Percentiles rank a stretch among this genome's conserved stretches.
Conservation (phyloP, 2,888 invertebrate genomes). For the Volucella inanis region DNA sequence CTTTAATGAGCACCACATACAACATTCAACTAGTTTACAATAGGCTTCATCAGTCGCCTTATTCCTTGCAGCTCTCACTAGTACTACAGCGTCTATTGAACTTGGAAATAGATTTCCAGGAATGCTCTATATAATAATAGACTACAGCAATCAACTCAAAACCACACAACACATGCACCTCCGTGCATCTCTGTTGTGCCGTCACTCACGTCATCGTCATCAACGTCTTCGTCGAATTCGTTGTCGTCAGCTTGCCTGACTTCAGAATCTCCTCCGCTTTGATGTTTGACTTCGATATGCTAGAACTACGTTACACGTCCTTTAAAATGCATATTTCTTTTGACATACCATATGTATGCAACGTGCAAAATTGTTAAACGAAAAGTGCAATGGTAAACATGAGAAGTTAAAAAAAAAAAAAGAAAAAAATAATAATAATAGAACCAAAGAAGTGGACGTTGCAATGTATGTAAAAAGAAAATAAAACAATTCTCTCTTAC, state of each 20-base stretch:
- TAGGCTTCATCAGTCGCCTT: slow-evolving; percentile 40
- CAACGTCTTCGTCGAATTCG: slow-evolving; percentile 32
- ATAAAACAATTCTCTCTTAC: slow-evolving; percentile 70
- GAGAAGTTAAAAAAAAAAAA: slow-evolving; percentile 52
- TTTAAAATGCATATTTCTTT: slow-evolving; percentile 68
- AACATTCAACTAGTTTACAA: slow-evolving; percentile 54
- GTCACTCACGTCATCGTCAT: slow-evolving; percentile 43
- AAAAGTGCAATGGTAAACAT: slow-evolving; percentile 40
- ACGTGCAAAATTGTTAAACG: slow-evolving; percentile 48
- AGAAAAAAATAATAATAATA: slow-evolving; percentile 35
- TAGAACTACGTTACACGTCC: slow-evolving; percentile 50
- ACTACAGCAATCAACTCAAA: slow-evolving; percentile 65
- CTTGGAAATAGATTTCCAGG: slow-evolving; percentile 73
- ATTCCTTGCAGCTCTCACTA: slow-evolving; percentile 33
- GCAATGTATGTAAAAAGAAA: background rate
- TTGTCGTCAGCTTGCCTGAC: slow-evolving; percentile 39
- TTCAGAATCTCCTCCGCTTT: slow-evolving; percentile 59
- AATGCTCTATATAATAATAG: slow-evolving; percentile 75
- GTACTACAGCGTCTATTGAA: slow-evolving; percentile 63
- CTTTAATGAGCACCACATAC: slow-evolving; percentile 57
- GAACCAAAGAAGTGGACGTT: slow-evolving; percentile 28
- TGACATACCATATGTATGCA: slow-evolving; percentile 67
- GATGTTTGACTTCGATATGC: slow-evolving; percentile 57
- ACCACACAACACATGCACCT: slow-evolving; percentile 41
- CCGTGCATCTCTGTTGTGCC: slow-evolving; percentile 42